Base-by-base conservation (phyloP, 1,140 invertebrate species). In the Cotesia typhae region DNA sequence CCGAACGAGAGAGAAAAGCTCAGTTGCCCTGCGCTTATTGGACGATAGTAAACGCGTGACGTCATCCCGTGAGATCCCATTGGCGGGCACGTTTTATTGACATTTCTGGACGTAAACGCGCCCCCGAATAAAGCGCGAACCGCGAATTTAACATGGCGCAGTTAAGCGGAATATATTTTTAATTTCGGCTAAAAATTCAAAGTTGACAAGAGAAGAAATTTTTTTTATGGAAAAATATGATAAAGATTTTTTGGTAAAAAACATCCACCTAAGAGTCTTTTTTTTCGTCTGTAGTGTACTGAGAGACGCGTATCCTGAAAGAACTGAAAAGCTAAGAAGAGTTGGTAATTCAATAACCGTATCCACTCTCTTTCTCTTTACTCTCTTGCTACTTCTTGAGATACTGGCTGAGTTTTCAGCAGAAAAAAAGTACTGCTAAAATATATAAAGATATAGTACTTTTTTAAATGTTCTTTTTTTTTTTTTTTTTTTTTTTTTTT, bases 271-370 rank as follows among this genome's bases (percentile, higher is more conserved):
- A 57, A 17, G 17, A 57, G 12, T 47, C 36, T 20, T 65, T 65
- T 65, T 65, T 12, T 63, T n/a, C 2, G 35, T 65, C 20, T 41
- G 38, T 65, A 47, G 38, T 65, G n/a, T 37, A 17, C 17, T 41
- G 35, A 36, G 35, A 66, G 51, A 53, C 63, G 61, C 52, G 64
- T 72, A 65, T 51, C 80, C 79, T 82, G 74, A 79, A 81, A 85
- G 82, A 85, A 83, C 82, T 82, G 80, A 81, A 86, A 84, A 86
- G 84, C 84, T 85, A 85, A 86, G 84, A 86, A 86, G 84, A 86
- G 84, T 85, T 86, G 78, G 83, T 85, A 85, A 86, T 86, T 84
- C 81, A 85, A 86, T 86, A 83, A 85, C 80, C 76, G 79, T 81
- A 78, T 79, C 82, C 82, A 82, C 75, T 75, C 78, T 74, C 76